Evolutionary conservation across 2,113 vertebrate genomes (phyloP), one percentile per base, ranked within the genome.

Genomic region (Jaculus jaculus): DNA sequence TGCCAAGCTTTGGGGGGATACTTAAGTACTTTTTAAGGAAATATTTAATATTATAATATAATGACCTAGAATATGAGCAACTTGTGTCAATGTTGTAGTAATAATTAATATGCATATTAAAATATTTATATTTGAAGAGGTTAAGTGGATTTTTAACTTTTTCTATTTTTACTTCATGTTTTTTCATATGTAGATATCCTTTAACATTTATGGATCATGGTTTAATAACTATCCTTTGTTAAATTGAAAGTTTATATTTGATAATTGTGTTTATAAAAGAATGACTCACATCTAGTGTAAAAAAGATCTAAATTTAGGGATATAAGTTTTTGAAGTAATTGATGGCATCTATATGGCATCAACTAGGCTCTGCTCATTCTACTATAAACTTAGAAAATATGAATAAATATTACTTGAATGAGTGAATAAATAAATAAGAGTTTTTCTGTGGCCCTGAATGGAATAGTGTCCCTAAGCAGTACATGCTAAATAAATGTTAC

Each of bases 241-340:
- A 84, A 12, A 72, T 17, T 79, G 18, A 91, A 87, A 32, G 15
- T 73, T 81, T 86, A 17, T 63, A 72, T 71, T 84, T 78, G n/a
- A 66, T 60, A 60, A 54, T 61, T 73, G 7, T 79, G 3, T 79
- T 58, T 47, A 68, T 51, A 84, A 82, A 90, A 84, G n/a, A 69
- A 78, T 60, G 63, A 72, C n/a, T 65, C 28, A 77, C 20, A 66
- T 18, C 4, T 87, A 84, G 30, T 87, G 5, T 63, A 91, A 61
- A 94, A 97, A 94, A 69, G 42, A 89, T 39, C 10, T 86, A 20
- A 54, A 69, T 84, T 86, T 23, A 65, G 11, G 68, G 34, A 71
- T 72, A 72, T 87, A 10, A 71, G 18, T 42, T 47, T 89, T 90
- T 74, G 17, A 84, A 84, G 79, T 84, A 83, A 89, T 80, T 72